Evolutionary conservation across 2,797 vertebrate species (phyloP).

Genomic region (Nyctibius grandis): DNA sequence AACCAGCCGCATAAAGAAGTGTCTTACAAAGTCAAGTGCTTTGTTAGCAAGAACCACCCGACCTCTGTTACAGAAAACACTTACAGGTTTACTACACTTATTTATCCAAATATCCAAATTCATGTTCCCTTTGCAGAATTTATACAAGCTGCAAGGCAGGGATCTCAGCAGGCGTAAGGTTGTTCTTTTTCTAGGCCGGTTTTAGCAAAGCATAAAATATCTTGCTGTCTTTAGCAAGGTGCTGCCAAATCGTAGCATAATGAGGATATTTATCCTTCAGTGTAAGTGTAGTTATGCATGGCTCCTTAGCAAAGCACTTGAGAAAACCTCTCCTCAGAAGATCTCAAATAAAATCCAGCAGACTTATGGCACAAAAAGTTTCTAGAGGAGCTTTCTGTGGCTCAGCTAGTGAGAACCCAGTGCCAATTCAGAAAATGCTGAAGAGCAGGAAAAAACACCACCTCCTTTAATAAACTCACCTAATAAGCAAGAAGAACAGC

Average conservation of each 20-base stretch:
- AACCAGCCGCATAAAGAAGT: background rate
- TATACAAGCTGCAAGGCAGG: background rate
- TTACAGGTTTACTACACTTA: background rate
- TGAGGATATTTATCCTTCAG: background rate
- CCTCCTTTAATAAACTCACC: background rate
- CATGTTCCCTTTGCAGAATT: background rate
- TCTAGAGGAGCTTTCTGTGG: background rate
- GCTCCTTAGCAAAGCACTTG: background rate
- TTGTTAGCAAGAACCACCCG: background rate
- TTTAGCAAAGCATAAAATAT: background rate
- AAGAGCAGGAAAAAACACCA: background rate
- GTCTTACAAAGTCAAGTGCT: background rate
- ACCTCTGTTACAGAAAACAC: background rate
- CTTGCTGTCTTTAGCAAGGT: background rate
- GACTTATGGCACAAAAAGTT: background rate
- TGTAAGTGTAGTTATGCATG: no score
- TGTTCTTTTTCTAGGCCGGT: background rate
- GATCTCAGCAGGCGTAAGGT: background rate
- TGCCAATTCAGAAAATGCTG: background rate
- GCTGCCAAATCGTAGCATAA: background rate
- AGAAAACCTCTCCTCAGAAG: background rate
- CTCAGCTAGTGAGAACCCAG: background rate
- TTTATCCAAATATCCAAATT: background rate
- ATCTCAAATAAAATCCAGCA: background rate
- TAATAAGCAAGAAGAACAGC: background rate